These are phyloP conservation scores for Microcebus lehilahytsara DNA, from an alignment of 2,113 vertebrate genomes.

Conservation along the genomic window DNA sequence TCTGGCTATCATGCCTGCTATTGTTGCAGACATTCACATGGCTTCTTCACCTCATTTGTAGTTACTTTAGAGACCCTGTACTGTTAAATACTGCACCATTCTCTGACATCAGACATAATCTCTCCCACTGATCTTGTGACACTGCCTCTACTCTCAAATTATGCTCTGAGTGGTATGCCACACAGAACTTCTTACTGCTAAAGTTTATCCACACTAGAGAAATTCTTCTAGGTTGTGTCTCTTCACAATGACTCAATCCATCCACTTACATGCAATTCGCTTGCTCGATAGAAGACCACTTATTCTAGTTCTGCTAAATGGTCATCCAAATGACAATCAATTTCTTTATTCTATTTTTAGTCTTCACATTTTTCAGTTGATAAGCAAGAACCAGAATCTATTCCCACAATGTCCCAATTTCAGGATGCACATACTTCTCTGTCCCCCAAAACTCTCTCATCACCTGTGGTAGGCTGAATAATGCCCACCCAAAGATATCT, in stretches of 20 bases:
- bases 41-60: neutral
- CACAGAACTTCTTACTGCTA: neutral
- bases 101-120: neutral
- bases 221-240: rapidly evolving
- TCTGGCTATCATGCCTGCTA: neutral
- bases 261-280: neutral
- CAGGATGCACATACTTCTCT: neutral
- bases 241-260: neutral
- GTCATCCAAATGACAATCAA: neutral
- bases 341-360: neutral
- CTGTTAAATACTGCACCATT: neutral
- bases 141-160: neutral
- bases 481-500: neutral
- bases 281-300: neutral
- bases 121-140: neutral
- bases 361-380: neutral
- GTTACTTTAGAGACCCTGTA: neutral
- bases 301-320: neutral
- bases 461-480: neutral
- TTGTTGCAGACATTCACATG: neutral
- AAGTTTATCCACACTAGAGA: neutral
- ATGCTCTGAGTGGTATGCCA: neutral
- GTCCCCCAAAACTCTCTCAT: neutral
- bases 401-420: neutral
- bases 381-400: neutral